A percentile compares a stretch with the other conserved stretches of the same genome.
Conservation (phyloP, 2,888 invertebrate genomes). For the Chrysolina haemoptera region DNA sequence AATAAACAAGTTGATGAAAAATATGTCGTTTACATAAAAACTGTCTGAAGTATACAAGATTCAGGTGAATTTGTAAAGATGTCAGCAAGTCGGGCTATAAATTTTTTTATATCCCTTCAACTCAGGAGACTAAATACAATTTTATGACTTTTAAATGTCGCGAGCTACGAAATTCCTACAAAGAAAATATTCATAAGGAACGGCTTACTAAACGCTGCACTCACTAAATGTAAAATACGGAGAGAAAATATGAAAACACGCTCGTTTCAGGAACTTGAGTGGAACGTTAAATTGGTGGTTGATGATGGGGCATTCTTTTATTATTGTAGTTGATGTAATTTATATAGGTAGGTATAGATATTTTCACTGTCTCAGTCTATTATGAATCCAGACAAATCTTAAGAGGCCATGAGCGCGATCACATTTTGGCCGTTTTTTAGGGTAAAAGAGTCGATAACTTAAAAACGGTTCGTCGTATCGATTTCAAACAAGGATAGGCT, state of each 20-base stretch:
- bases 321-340: neutral
- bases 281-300: constrained; percentile 50
- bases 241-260: constrained; percentile 54
- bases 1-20: constrained; percentile 36
- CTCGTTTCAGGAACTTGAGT: constrained; percentile 49
- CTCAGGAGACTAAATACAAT: constrained; percentile 58
- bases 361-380: too few species aligned
- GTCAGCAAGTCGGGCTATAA: constrained; percentile 48
- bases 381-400: too few species aligned
- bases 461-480: too few species aligned
- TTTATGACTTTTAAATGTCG: constrained; percentile 59
- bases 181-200: constrained; percentile 57
- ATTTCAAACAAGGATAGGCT: too few species aligned
- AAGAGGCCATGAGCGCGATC: too few species aligned
- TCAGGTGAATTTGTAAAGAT: constrained; percentile 50
- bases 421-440: too few species aligned
- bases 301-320: neutral
- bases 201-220: constrained; percentile 54
- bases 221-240: constrained; percentile 55
- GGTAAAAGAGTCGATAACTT: too few species aligned
- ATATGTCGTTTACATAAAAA: constrained; percentile 33
- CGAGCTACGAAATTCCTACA: constrained; percentile 54
- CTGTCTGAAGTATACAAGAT: constrained; percentile 34
- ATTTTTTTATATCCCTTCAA: constrained; percentile 53
- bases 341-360: too few species aligned